phyloP scores from a whole-genome alignment of 1,140 invertebrate species.

The Octopus bimaculoides region DNA sequence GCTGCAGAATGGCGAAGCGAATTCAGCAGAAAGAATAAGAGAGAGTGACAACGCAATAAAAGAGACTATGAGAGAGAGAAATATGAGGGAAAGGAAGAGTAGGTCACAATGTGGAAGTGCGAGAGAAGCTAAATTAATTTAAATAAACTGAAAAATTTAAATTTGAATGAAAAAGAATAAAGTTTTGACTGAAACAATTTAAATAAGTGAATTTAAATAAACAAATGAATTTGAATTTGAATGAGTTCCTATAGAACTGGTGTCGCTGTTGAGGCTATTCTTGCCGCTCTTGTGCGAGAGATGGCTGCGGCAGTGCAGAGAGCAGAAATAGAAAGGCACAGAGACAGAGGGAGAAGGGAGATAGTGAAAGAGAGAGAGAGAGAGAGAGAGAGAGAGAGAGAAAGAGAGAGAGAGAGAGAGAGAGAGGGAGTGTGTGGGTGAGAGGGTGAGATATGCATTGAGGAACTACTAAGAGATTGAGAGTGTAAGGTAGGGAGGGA shows the following conservation, averaged over 20 bases:
- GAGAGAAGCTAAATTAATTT: background rate
- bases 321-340: too few species aligned
- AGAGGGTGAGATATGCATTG: too few species aligned
- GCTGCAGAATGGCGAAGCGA: background rate
- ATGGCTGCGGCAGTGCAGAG: too few species aligned
- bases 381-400: too few species aligned
- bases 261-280: background rate
- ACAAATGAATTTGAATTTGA: constrained; percentile 10
- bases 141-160: constrained; percentile 7
- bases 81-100: background rate
- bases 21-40: background rate
- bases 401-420: too few species aligned
- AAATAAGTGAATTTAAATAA: constrained; percentile 8
- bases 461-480: too few species aligned
- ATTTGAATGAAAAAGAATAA: constrained; percentile 1
- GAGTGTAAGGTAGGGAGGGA: too few species aligned
- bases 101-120: background rate
- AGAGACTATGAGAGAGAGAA: background rate
- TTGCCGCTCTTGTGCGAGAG: too few species aligned
- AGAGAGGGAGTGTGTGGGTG: too few species aligned
- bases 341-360: too few species aligned
- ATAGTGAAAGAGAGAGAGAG: too few species aligned
- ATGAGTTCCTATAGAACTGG: constrained; percentile 4
- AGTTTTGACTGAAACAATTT: background rate
- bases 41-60: background rate